Percentiles rank a stretch among this genome's conserved stretches.
Evolutionary conservation across 2,113 vertebrate genomes (phyloP).

Genomic region (Spermophilus dauricus): DNA sequence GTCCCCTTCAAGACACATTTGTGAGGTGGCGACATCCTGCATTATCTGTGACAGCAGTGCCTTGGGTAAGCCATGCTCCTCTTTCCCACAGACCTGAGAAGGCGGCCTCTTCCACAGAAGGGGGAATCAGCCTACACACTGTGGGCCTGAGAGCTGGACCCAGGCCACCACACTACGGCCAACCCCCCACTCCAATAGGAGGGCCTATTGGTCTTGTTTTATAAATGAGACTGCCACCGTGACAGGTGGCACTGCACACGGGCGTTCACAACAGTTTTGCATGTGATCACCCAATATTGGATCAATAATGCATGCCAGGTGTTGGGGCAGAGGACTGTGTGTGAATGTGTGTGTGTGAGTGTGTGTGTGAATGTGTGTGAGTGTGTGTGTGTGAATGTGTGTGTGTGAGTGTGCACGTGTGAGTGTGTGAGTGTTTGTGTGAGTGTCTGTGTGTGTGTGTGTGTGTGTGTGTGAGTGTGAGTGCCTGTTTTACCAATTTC

Average conservation of each 20-base stretch:
- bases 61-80: conserved; percentile 16
- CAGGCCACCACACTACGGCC: neutral
- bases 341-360: no score
- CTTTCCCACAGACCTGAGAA: neutral
- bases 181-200: neutral
- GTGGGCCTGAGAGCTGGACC: neutral
- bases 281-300: neutral
- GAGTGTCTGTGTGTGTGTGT: no score
- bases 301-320: neutral
- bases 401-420: no score
- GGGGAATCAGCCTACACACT: conserved; percentile 34
- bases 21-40: neutral
- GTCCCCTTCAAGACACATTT: conserved; percentile 10
- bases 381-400: no score
- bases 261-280: neutral
- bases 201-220: neutral
- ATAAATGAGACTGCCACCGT: neutral
- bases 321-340: neutral
- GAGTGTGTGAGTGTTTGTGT: no score
- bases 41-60: neutral
- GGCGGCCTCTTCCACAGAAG: conserved; percentile 16
- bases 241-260: neutral
- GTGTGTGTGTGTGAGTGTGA: neutral
- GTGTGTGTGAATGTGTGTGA: no score
- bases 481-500: neutral